These are phyloP conservation scores for Brachionus paranguensis DNA, from an alignment of 1,140 invertebrate species.

Conservation along the genomic window DNA sequence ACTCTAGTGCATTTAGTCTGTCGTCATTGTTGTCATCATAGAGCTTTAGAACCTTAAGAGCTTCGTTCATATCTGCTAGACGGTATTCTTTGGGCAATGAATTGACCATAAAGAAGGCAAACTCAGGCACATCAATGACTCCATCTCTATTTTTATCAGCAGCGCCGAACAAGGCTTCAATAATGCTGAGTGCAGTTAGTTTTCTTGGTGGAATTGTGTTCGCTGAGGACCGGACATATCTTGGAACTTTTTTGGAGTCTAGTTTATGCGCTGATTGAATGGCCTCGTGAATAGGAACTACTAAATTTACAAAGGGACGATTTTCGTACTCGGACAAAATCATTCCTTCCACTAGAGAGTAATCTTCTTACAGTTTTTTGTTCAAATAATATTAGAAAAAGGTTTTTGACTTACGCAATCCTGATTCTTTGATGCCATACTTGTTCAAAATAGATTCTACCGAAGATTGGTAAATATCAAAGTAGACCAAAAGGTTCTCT, in stretches of 20 bases:
- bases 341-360: conserved; percentile 28
- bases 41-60: conserved; percentile 18
- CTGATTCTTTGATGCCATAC: conserved; percentile 9
- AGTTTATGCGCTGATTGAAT: neutral
- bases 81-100: neutral
- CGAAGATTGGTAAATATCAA: conserved; percentile 34
- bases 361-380: neutral
- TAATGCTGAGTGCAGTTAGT: conserved; percentile 19
- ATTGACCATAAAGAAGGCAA: conserved; percentile 23
- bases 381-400: neutral
- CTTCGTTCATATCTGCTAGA: neutral
- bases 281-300: neutral
- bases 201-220: conserved; percentile 18
- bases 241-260: neutral
- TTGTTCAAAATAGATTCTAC: neutral
- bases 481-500: neutral
- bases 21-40: conserved; percentile 35
- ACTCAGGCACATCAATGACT: neutral
- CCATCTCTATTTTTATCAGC: conserved; percentile 23
- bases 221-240: neutral
- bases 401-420: neutral
- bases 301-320: conserved; percentile 15
- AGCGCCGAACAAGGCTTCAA: neutral
- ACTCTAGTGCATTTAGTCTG: neutral
- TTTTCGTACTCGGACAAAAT: conserved; percentile 7